Conservation (phyloP, 2,888 invertebrate genomes). For the Patella pellucida region DNA sequence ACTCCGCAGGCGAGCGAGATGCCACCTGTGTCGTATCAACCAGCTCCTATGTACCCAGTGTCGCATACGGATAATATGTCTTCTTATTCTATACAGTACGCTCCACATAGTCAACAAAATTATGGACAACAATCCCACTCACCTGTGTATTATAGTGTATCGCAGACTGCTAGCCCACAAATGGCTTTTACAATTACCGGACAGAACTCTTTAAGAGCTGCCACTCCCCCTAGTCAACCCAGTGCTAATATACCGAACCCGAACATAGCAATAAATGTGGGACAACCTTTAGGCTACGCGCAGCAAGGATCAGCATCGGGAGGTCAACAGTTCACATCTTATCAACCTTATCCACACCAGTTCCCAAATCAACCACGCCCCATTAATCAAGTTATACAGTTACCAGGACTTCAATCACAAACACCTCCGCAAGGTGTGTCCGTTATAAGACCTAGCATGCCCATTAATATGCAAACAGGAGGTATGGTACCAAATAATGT, state of each 20-base stretch:
- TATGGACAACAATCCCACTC: conserved; percentile 33
- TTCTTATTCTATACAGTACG: conserved; percentile 38
- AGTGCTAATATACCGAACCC: conserved; percentile 33
- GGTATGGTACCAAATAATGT: conserved; percentile 15
- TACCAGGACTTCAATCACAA: conserved; percentile 43
- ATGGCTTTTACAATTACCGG: conserved; percentile 31
- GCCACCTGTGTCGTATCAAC: conserved; percentile 16
- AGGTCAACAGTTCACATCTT: conserved; percentile 42
- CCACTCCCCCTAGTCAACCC: conserved; percentile 46
- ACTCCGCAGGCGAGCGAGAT: conserved; percentile 21
- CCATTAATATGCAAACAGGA: conserved; percentile 55
- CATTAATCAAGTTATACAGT: conserved; percentile 45
- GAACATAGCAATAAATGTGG: conserved; percentile 36
- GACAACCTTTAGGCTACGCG: conserved; percentile 29
- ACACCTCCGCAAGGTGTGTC: conserved; percentile 45
- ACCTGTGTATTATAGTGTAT: conserved; percentile 38
- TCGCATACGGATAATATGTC: conserved; percentile 28
- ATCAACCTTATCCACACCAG: conserved; percentile 41
- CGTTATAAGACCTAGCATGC: conserved; percentile 58
- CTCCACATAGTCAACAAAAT: conserved; percentile 24
- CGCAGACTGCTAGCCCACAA: conserved; percentile 32
- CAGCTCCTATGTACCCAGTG: conserved; percentile 34
- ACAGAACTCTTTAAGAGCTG: conserved; percentile 39
- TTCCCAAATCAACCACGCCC: conserved; percentile 31
- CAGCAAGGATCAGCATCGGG: conserved; percentile 16